A percentile compares a stretch with the other conserved stretches of the same genome.
phyloP scores from a whole-genome alignment of 1,140 invertebrate species.

The Drosophila pseudoobscura region DNA sequence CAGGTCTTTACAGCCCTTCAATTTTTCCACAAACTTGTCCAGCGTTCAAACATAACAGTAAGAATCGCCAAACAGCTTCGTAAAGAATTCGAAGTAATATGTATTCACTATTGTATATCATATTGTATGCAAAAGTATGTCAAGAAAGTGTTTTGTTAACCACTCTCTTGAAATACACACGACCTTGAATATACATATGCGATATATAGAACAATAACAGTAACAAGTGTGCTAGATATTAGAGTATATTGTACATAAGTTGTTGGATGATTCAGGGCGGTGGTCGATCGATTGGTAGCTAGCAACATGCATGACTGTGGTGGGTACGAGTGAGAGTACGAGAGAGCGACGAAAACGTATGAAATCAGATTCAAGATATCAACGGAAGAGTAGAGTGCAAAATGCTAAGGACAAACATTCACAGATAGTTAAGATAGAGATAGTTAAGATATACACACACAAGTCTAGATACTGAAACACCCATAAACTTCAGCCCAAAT shows the following conservation, averaged over 20 bases:
- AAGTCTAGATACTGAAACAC: conserved; percentile 34
- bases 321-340: conserved; percentile 6
- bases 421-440: conserved; percentile 27
- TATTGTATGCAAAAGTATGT: conserved; percentile 24
- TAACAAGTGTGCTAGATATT: conserved; percentile 37
- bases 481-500: conserved; percentile 39
- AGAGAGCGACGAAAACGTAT: conserved; percentile 24
- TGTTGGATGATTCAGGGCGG: conserved; percentile 39
- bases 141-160: too few relatives aligned
- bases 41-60: conserved; percentile 10
- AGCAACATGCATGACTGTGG: conserved; percentile 50
- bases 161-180: conserved; percentile 10
- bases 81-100: conserved; percentile 7
- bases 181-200: conserved; percentile 13
- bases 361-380: conserved; percentile 15
- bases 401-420: conserved; percentile 37
- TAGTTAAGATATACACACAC: conserved; percentile 17
- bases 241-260: conserved; percentile 25
- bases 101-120: conserved; percentile 24
- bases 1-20: conserved; percentile 11
- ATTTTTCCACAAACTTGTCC: conserved; percentile 5
- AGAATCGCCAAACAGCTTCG: background rate
- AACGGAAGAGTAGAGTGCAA: conserved; percentile 34
- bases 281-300: conserved; percentile 6
- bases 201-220: conserved; percentile 8